Conservation (phyloP, 2,888 invertebrate species). For the Orchestes rusci region DNA sequence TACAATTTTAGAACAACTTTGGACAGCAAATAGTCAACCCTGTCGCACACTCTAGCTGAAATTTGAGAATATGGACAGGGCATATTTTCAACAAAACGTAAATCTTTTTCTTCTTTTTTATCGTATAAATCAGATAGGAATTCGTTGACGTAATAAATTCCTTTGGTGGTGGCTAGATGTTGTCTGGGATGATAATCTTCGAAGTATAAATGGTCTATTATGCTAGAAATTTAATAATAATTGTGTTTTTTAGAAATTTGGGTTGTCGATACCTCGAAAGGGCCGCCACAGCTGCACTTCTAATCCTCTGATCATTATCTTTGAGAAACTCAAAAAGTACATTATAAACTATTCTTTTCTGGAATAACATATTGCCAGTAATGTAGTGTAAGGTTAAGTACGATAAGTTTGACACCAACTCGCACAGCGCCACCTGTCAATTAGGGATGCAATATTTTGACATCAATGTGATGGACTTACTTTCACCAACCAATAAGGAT, state of each 20-base stretch:
- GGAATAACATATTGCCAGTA: slow-evolving; percentile 47
- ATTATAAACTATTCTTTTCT: slow-evolving; percentile 52
- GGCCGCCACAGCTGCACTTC: slow-evolving; percentile 61
- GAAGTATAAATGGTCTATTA: slow-evolving; percentile 45
- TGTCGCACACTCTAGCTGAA: slow-evolving; percentile 30
- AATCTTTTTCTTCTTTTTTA: slow-evolving; percentile 28
- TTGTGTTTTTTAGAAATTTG: not conserved
- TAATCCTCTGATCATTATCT: slow-evolving; percentile 72
- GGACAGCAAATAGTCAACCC: slow-evolving; percentile 50
- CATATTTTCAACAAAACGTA: slow-evolving; percentile 46
- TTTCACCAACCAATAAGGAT: slow-evolving; percentile 81
- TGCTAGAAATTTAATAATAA: slow-evolving; percentile 34
- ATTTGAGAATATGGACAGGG: slow-evolving; percentile 46
- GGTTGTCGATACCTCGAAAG: not conserved
- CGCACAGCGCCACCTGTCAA: slow-evolving; percentile 60
- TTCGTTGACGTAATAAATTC: slow-evolving; percentile 40
- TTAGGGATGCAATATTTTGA: slow-evolving; percentile 27
- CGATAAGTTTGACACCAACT: slow-evolving; percentile 54
- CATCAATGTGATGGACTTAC: slow-evolving; percentile 43
- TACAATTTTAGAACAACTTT: slow-evolving; percentile 49
- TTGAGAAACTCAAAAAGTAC: slow-evolving; percentile 59
- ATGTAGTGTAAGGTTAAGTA: slow-evolving; percentile 53
- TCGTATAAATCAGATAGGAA: slow-evolving; percentile 35
- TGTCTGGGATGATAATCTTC: slow-evolving; percentile 46
- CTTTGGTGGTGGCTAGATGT: slow-evolving; percentile 49